Evolutionary conservation across 2,888 invertebrate species (phyloP).

Genomic region (Tuta absoluta): DNA sequence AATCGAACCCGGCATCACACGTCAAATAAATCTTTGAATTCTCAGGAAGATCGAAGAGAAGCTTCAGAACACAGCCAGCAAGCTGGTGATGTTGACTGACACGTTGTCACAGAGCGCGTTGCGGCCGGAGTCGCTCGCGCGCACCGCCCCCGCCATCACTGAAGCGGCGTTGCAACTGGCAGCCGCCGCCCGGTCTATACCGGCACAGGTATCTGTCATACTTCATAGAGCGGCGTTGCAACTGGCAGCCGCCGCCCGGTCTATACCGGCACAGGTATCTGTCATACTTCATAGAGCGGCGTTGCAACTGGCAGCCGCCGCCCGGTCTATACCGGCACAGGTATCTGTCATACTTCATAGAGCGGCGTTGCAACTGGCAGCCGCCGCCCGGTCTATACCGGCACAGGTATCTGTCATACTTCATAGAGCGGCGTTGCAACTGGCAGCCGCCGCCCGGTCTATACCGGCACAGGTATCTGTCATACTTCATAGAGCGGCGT

Average conservation of each 20-base stretch:
- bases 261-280: background rate
- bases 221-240: conserved; percentile 39
- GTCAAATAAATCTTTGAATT: too few relatives aligned
- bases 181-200: conserved; percentile 39
- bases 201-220: background rate
- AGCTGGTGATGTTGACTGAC: conserved; percentile 50
- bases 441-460: too few relatives aligned
- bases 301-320: conserved; percentile 44
- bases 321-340: conserved; percentile 33
- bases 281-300: conserved; percentile 36
- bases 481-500: too few relatives aligned
- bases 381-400: conserved; percentile 39
- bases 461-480: too few relatives aligned
- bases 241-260: conserved; percentile 46
- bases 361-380: conserved; percentile 46
- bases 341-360: background rate
- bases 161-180: conserved; percentile 47
- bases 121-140: conserved; percentile 43
- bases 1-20: too few relatives aligned
- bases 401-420: background rate
- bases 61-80: conserved; percentile 49
- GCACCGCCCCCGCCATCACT: conserved; percentile 45
- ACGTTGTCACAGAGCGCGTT: conserved; percentile 44
- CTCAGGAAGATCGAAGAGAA: conserved; percentile 33
- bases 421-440: too few relatives aligned